These are phyloP conservation scores for Tauraco erythrolophus DNA, from an alignment of 2,113 vertebrate species.

Conservation along the genomic window DNA sequence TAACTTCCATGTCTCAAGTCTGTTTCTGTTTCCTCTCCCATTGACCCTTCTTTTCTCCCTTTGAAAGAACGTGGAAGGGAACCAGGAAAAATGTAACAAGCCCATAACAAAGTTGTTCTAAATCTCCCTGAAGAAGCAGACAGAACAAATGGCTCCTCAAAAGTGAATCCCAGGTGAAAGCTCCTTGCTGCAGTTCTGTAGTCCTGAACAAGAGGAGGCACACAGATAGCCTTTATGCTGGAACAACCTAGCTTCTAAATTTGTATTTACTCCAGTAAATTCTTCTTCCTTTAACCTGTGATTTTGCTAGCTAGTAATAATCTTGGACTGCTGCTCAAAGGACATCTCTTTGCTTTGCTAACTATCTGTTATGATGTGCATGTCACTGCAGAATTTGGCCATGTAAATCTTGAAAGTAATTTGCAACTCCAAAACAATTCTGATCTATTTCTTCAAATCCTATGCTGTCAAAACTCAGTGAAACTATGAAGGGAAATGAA, in stretches of 20 bases:
- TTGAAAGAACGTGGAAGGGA: neutral
- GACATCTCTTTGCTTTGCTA: neutral
- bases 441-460: neutral
- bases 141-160: neutral
- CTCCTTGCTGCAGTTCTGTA: neutral
- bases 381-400: neutral
- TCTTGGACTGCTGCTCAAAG: neutral
- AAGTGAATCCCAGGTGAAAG: neutral
- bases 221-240: neutral
- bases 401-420: neutral
- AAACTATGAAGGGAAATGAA: neutral
- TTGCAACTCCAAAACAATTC: neutral
- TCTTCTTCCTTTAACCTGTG: neutral
- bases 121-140: neutral
- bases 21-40: neutral
- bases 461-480: slow-evolving; percentile 2
- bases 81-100: neutral
- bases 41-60: neutral
- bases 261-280: neutral
- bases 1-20: neutral
- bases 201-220: neutral
- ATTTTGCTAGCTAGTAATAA: neutral
- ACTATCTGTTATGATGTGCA: neutral
- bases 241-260: neutral
- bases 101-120: neutral